Evolutionary conservation across 2,797 vertebrate genomes (phyloP), one percentile per base, ranked within the genome.

Genomic region (Myripristis murdjan): DNA sequence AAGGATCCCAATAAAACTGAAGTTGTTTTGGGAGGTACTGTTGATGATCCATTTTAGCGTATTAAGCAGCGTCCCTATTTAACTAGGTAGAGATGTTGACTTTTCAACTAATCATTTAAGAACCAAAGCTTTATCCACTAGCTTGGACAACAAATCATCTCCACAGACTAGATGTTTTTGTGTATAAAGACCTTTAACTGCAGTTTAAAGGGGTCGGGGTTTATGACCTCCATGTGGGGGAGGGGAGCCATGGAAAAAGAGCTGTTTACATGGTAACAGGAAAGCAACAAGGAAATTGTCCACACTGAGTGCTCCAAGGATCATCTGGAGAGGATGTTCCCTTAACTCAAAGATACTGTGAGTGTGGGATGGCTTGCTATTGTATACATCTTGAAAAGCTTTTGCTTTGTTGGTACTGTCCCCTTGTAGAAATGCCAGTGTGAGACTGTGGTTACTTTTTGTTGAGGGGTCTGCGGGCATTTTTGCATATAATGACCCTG

Each of bases 151-250:
- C 1, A 24, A 6, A 52, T 15, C 14, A 28, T 6, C 16, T 6
- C 24, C 49, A 52, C 11, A 14, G 22, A 23, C n/a, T 20, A 8
- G 9, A 5, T 35, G 26, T 53, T 14, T 20, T 1, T 23, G n/a
- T 70, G 0, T 55, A 59, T 56, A 73, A 71, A 76, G 46, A 22
- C 8, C 37, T 67, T 66, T 63, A 73, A 49, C 28, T 64, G 1
- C 0, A 0, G 14, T 86, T 74, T 56, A 41, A 74, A 56, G 0
- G 54, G 56, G 35, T 20, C n/a, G 28, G 31, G 26, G 23, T 63
- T 77, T 80, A 64, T 81, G 73, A 70, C 77, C 84, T 81, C 73
- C 87, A 31, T 9, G 1, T 59, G 78, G 68, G 82, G 82, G 73
- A 73, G 33, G 83, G 63, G 41, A 39, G 55, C 6, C 0, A 1